These are phyloP conservation scores for Pteruthius melanotis DNA, from an alignment of 2,113 vertebrate genomes.

Conservation along the genomic window DNA sequence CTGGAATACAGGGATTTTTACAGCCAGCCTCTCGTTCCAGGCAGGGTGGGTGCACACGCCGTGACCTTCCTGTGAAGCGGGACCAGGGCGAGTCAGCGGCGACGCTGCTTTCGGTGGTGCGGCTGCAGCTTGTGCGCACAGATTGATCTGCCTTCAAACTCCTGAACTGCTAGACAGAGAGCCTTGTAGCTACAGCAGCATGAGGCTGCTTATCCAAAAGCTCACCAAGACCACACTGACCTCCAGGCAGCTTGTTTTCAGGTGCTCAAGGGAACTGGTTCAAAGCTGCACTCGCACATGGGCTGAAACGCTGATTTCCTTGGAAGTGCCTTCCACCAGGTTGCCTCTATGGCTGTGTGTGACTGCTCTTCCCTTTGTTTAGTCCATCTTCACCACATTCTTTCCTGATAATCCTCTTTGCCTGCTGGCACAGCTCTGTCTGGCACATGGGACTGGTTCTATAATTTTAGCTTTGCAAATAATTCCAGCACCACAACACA, in stretches of 20 bases:
- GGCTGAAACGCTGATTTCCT: background rate
- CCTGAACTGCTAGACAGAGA: background rate
- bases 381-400: background rate
- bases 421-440: background rate
- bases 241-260: background rate
- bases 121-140: background rate
- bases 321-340: background rate
- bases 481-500: rapidly evolving
- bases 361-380: background rate
- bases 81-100: background rate
- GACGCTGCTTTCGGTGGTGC: rapidly evolving
- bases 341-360: background rate
- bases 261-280: background rate
- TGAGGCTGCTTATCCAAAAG: background rate
- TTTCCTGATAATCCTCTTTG: background rate
- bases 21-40: background rate
- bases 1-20: background rate
- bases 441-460: background rate
- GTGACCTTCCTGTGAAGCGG: background rate
- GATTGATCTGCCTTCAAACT: no score
- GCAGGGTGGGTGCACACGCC: background rate
- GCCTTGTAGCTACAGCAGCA: background rate
- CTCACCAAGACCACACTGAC: background rate
- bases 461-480: background rate
- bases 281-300: background rate